These are phyloP conservation scores for Drosophila atripex DNA, from an alignment of 2,888 invertebrate species.

Conservation along the genomic window DNA sequence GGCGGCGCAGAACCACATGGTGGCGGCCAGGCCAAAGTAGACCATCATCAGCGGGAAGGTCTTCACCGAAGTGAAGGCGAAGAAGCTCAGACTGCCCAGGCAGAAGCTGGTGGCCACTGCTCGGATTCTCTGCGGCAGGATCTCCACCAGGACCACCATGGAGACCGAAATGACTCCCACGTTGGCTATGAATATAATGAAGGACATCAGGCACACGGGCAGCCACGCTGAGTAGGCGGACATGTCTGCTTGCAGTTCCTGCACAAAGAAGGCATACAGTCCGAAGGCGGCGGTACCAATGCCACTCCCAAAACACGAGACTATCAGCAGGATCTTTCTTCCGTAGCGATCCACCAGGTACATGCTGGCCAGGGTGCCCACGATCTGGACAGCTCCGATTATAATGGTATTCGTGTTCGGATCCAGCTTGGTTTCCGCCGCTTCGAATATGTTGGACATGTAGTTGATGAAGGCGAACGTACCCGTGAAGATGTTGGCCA, in stretches of 20 bases:
- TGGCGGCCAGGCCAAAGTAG: conserved; percentile 63
- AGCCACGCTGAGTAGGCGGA: conserved; percentile 59
- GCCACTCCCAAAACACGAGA: conserved; percentile 66
- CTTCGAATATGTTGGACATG: conserved; percentile 75
- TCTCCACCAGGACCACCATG: conserved; percentile 76
- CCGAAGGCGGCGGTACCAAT: conserved; percentile 71
- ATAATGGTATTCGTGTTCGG: conserved; percentile 79
- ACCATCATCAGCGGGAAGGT: conserved; percentile 72
- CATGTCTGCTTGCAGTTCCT: conserved; percentile 57
- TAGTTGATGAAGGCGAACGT: conserved; percentile 77
- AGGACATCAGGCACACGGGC: conserved; percentile 71
- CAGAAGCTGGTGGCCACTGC: conserved; percentile 66
- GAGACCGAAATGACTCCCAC: conserved; percentile 75
- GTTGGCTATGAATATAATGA: conserved; percentile 75
- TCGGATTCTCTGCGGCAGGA: conserved; percentile 75
- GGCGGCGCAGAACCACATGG: conserved; percentile 73
- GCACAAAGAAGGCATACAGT: conserved; percentile 64
- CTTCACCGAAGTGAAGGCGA: conserved; percentile 69
- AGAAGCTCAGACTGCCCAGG: conserved; percentile 60
- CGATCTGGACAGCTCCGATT: conserved; percentile 74
- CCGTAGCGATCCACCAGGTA: conserved; percentile 75
- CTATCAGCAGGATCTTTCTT: conserved; percentile 65
- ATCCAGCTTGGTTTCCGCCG: conserved; percentile 67
- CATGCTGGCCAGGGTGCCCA: conserved; percentile 70
- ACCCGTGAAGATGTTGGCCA: conserved; percentile 72